Evolutionary conservation across 2,797 vertebrate species (phyloP).

Genomic region (Lacerta bilineata): DNA sequence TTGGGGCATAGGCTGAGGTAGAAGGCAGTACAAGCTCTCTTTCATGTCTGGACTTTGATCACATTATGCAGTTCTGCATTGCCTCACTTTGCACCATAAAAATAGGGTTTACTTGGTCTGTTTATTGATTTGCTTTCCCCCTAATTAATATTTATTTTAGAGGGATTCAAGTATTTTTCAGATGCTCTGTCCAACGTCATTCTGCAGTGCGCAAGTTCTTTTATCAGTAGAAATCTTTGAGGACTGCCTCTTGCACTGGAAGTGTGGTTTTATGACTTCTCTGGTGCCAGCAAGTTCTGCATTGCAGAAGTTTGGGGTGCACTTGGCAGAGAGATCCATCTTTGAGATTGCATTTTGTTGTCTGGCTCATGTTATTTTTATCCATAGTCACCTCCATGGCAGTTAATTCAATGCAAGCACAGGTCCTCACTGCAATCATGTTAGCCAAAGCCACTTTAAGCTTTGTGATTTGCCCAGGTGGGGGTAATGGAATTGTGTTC

Average conservation of each 20-base stretch:
- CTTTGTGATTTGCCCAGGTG: background rate
- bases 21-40: background rate
- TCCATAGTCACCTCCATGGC: background rate
- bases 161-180: background rate
- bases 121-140: background rate
- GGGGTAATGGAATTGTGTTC: background rate
- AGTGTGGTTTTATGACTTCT: background rate
- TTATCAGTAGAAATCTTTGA: background rate
- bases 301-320: slow-evolving; percentile 24
- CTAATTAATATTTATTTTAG: background rate
- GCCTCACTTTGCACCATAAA: background rate
- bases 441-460: background rate
- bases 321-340: background rate
- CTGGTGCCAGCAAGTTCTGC: slow-evolving; percentile 11
- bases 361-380: background rate
- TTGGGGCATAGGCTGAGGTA: background rate
- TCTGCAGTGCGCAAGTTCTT: background rate
- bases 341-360: background rate
- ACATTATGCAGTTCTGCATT: background rate
- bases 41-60: background rate
- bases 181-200: background rate
- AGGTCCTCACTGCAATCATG: background rate
- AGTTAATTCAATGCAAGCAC: background rate
- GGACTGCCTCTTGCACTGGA: background rate
- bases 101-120: too few species aligned